Base-by-base conservation (phyloP, 2,888 invertebrate genomes). In the Brachypalpus laphriformis region DNA sequence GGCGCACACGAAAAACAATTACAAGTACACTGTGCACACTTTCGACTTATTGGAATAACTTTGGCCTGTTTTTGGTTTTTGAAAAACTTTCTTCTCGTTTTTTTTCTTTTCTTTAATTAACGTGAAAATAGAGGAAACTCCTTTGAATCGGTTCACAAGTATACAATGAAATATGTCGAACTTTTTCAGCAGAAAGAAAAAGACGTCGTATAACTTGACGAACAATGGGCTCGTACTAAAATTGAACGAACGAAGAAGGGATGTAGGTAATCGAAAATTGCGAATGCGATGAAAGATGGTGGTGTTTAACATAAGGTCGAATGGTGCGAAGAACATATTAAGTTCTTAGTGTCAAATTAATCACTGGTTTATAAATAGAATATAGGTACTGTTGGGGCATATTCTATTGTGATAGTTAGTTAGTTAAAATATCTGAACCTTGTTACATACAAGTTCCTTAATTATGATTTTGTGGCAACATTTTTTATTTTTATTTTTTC, bases 141-240 rank as follows among this genome's bases (percentile, higher is more conserved):
- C 61, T 31, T 47, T 18, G 47, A 47, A 72, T 65, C 71, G 16
- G 28, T 61, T 83, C 47, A 68, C 78, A 61, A 78, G 72, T 78
- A 72, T 57, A 76, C 75, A 77, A 71, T 66, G 63, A 74, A 68
- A 72, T 77, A 61, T 56, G 49, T 72, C 54, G 37, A 61, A 78
- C 31, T 78, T 83, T 76, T 83, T 78, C 72, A 68, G 22, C 31
- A 66, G 42, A 28, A 42, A 71, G 61, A 68, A 54, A 76, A 68
- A 78, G 71, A 77, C 57, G 57, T 80, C 72, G 72, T 59, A 61
- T 65, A 14, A 65, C 56, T 59, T 51, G 34, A 80, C 77, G 77
- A 72, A 72, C 28, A 59, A 42, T 78, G 70, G 63, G 37, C 47
- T 78, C 54, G 22, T 65, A 45, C 54, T 25, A 37, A 34, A 74